Conservation (phyloP, 2,797 vertebrate species). For the Spatula clypeata region DNA sequence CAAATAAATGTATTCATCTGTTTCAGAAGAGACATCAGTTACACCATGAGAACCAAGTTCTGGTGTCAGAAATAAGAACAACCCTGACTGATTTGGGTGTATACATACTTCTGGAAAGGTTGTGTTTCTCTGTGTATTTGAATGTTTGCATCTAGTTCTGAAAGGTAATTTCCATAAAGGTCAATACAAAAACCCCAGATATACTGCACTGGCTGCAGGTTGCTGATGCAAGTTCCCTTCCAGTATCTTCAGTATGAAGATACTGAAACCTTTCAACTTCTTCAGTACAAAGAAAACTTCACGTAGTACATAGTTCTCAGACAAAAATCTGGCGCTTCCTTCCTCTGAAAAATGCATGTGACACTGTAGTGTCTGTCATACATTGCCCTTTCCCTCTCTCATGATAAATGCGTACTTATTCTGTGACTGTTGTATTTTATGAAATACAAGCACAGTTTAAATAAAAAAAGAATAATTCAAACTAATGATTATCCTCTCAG, state of each 20-base stretch:
- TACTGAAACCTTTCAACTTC: too few species aligned
- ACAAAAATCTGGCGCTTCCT: not conserved
- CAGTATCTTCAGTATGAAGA: not conserved
- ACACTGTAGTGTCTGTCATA: not conserved
- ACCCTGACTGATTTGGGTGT: not conserved
- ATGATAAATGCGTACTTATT: not conserved
- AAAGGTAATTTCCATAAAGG: not conserved
- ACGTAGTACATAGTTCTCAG: not conserved
- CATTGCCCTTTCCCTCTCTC: not conserved
- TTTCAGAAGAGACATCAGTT: not conserved
- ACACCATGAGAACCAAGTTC: not conserved
- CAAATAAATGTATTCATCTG: not conserved
- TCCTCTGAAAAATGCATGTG: not conserved
- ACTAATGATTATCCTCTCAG: not conserved
- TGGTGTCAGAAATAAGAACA: not conserved
- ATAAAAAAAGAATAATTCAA: not conserved
- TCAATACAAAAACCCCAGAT: not conserved
- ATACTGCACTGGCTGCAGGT: not conserved
- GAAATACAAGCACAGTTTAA: not conserved
- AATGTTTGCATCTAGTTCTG: not conserved
- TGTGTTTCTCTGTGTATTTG: not conserved
- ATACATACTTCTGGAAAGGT: accelerated
- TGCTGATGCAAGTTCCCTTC: not conserved
- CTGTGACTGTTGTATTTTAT: not conserved
- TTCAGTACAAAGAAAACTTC: not conserved